Conservation (phyloP, 1,140 invertebrate genomes). For the Stegodyphus dumicola region DNA sequence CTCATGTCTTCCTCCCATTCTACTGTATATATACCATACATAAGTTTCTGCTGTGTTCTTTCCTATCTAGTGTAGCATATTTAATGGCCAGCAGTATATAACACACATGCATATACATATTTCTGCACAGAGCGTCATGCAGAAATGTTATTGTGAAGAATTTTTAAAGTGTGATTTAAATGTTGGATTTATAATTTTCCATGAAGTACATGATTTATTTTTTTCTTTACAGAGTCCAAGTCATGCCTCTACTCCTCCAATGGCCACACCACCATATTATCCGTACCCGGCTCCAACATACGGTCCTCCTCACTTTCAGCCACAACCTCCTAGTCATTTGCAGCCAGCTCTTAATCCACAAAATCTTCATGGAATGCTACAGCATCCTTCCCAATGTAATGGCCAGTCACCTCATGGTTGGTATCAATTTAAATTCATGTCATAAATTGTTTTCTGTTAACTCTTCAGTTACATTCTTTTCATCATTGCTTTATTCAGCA, state of each 20-base stretch:
- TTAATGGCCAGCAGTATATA: no score
- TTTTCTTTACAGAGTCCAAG: slow-evolving; percentile 37
- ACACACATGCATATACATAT: no score
- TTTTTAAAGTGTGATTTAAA: neutral
- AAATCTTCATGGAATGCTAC: slow-evolving; percentile 31
- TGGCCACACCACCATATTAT: slow-evolving; percentile 27
- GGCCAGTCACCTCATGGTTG: slow-evolving; percentile 40
- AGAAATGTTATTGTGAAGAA: no score
- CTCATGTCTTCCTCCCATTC: no score
- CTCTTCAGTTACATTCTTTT: neutral
- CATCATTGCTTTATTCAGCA: neutral
- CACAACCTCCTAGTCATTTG: slow-evolving; percentile 56
- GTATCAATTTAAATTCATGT: neutral
- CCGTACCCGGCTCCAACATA: slow-evolving; percentile 38
- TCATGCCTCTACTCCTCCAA: slow-evolving; percentile 29
- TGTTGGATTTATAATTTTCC: neutral
- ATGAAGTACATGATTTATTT: neutral
- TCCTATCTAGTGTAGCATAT: no score
- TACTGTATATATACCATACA: no score
- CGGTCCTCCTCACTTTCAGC: slow-evolving; percentile 50
- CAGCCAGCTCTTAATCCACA: slow-evolving; percentile 47
- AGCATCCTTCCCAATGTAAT: slow-evolving; percentile 41
- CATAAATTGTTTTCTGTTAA: neutral
- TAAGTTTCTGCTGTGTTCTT: no score
- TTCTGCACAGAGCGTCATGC: no score